Percentiles rank a stretch among this genome's conserved stretches.
Evolutionary conservation across 2,888 invertebrate genomes (phyloP).

Genomic region (Cephus pygmeus): DNA sequence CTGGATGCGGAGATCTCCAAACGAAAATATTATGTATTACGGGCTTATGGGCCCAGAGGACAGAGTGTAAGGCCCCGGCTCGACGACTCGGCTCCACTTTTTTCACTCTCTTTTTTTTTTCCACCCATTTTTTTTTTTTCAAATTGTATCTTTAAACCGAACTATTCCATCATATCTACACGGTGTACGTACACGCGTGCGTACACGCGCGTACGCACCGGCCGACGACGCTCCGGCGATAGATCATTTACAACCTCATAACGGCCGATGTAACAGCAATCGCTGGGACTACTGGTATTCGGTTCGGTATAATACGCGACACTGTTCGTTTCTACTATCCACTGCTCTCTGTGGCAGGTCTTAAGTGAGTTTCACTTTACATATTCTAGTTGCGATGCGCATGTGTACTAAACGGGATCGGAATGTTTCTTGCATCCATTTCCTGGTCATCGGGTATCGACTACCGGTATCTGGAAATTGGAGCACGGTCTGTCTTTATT

Average conservation of each 20-base stretch:
- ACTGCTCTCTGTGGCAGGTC: neutral
- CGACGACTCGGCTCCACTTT: conserved; percentile 22
- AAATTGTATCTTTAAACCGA: conserved; percentile 38
- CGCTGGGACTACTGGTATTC: conserved; percentile 4
- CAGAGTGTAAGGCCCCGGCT: conserved; percentile 24
- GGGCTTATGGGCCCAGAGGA: conserved; percentile 35
- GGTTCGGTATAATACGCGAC: neutral
- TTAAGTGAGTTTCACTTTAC: neutral
- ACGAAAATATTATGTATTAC: conserved; percentile 47
- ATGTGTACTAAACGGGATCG: neutral
- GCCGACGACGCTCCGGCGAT: neutral
- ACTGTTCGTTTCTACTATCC: neutral
- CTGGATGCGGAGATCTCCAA: conserved; percentile 41
- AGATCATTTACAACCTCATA: conserved; percentile 16
- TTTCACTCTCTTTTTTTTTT: conserved; percentile 13
- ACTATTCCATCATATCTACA: conserved; percentile 41
- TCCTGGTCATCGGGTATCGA: neutral
- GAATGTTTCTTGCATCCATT: neutral
- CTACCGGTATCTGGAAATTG: neutral
- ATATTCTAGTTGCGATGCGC: neutral
- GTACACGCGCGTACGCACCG: neutral
- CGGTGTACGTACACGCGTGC: conserved; percentile 34
- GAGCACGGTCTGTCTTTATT: neutral
- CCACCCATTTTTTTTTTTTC: conserved; percentile 7
- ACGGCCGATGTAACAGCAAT: conserved; percentile 4